Base-by-base conservation (phyloP, 2,113 vertebrate genomes). In the Dasyurus viverrinus region DNA sequence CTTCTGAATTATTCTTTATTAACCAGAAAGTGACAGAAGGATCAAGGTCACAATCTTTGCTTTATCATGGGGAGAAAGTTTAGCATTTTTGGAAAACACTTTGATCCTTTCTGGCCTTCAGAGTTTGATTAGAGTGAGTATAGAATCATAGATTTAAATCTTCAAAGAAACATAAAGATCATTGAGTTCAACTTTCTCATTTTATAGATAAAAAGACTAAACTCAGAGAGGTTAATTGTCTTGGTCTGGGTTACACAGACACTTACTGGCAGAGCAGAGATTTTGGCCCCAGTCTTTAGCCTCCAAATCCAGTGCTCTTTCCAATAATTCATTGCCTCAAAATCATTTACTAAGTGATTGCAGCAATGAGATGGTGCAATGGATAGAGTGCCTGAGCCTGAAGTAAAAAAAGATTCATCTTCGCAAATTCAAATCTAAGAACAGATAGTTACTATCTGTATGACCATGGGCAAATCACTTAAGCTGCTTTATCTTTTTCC, bases 51-150 rank as follows among this genome's bases (percentile, higher is more conserved):
- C 30, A 53, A 76, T 23, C 23, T 0, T 42, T 89, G 91, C 54
- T 94, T 48, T 55, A 3, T 54, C 54, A 89, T 89, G 30, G 53
- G 55, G 91, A 91, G 11, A 53, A 42, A 93, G 3, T 4, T 90
- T 30, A 48, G 1, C 68, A 9, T 53, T 48, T 92, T n/a, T 94
- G 92, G 53, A 96, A 91, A 95, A 42, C 57, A 94, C 94, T 76
- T 47, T 27, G 7, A 25, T 54, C 95, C 23, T 96, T 90, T 94
- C 26, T 0, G 0, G 19, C 54, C 91, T 96, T 46, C 48, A 36
- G 76, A 90, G 24, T 30, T 42, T 7, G 91, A 5, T 36, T 47
- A 14, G 26, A 90, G 12, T 52, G 3, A 91, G 9, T 30, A 24
- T 36, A 68, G 54, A 93, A 93, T 42, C 42, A 0, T 10, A 90